Evolutionary conservation across 2,888 invertebrate species (phyloP).

Genomic region (Apomyelois bistriatella): DNA sequence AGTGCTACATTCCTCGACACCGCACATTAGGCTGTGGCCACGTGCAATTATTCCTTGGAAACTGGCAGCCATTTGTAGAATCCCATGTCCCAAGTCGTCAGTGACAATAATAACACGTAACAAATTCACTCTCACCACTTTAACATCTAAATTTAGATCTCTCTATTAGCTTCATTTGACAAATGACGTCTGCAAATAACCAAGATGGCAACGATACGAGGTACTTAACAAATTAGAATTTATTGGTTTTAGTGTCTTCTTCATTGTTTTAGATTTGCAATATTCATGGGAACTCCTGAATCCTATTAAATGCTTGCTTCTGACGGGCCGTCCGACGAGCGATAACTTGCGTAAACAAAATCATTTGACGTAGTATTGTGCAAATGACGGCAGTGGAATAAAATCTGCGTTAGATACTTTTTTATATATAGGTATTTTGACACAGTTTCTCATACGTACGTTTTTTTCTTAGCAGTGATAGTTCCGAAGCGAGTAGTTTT

Average conservation of each 20-base stretch:
- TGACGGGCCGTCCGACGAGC: neutral
- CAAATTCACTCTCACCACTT: neutral
- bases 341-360: constrained; percentile 5
- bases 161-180: constrained; percentile 6
- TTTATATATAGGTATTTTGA: too few relatives aligned
- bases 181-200: neutral
- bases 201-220: constrained; percentile 1
- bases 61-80: constrained; percentile 5
- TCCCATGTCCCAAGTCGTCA: neutral
- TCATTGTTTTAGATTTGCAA: neutral
- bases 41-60: constrained; percentile 47
- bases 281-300: neutral
- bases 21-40: constrained; percentile 61
- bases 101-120: neutral
- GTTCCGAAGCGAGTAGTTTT: too few relatives aligned
- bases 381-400: constrained; percentile 5
- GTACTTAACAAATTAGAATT: constrained; percentile 5
- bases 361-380: constrained; percentile 7
- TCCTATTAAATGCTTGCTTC: constrained; percentile 1
- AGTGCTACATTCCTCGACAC: constrained; percentile 63
- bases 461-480: too few relatives aligned
- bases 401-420: too few relatives aligned
- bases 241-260: neutral
- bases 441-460: too few relatives aligned
- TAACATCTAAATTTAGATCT: neutral